Evolutionary conservation across 2,888 invertebrate species (phyloP), one percentile per base, ranked within the genome.

Genomic region (Entomobrya proxima): DNA sequence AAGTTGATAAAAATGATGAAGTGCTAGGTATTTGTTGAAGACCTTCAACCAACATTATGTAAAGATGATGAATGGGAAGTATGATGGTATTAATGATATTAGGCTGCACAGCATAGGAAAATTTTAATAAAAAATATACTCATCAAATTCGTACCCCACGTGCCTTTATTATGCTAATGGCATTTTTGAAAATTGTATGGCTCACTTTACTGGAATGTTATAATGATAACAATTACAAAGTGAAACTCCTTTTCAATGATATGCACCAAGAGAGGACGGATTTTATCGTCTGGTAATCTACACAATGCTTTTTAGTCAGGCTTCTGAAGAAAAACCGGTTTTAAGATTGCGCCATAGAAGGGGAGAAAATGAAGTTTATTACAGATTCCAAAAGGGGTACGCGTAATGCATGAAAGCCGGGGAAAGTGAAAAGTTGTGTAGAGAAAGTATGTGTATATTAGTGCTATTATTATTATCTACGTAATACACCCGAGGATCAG

Each of bases 131-230:
- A 21, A 64, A 58, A 35, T 32, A 18, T 7, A 64, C 13, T 35
- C 64, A 35, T 35, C 64, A 64, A 35, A 64, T 64, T 64, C n/a
- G 30, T 58, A 18, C 35, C 30, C 64, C 21, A 35, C 13, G n/a
- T n/a, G n/a, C n/a, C n/a, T n/a, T n/a, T n/a, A n/a, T n/a, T 35
- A 11, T 18, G 35, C 11, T 64, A 64, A 64, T 64, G 35, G 64
- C 11, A 64, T n/a, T 35, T 64, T 30, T 32, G 35, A 32, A 35
- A 64, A 32, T 64, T 64, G 35, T 64, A 32, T 35, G 64, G 64
- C 35, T 64, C 64, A 35, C 64, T 64, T 18, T 35, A n/a, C 64
- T 64, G 35, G 35, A 64, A 64, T 64, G 64, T 35, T 35, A 64
- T 64, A 58, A 58, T 32, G 18, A 32, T 35, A 64, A 64, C 35